Conservation (phyloP, 1,140 invertebrate genomes). For the Drosophila littoralis region DNA sequence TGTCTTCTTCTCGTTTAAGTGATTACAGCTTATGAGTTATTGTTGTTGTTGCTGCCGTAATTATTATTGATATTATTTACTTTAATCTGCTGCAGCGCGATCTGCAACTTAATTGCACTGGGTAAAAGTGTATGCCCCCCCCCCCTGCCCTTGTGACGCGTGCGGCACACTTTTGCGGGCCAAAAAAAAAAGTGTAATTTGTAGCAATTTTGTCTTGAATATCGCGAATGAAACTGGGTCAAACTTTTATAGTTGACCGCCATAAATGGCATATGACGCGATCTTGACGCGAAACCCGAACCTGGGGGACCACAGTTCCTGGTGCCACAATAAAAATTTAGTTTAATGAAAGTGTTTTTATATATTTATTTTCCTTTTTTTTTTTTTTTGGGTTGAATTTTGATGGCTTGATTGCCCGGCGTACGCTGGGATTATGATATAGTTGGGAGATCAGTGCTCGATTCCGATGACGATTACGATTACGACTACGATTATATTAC, state of each 20-base stretch:
- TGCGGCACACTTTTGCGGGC: conserved; percentile 80
- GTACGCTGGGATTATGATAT: conserved; percentile 63
- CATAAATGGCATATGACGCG: conserved; percentile 70
- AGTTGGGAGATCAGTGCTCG: conserved; percentile 28
- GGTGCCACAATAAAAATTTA: conserved; percentile 80
- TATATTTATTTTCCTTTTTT: conserved; percentile 10
- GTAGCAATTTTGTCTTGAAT: conserved; percentile 71
- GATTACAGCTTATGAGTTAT: conserved; percentile 80
- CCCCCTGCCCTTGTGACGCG: conserved; percentile 56
- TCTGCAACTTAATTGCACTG: conserved; percentile 72
- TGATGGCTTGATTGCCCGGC: conserved; percentile 75
- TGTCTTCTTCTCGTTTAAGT: conserved; percentile 48
- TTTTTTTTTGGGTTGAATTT: conserved; percentile 41
- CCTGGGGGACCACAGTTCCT: not conserved
- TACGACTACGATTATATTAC: conserved; percentile 38
- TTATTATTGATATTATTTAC: conserved; percentile 78
- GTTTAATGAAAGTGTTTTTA: conserved; percentile 80
- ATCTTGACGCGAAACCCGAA: conserved; percentile 8
- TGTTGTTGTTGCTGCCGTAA: conserved; percentile 38
- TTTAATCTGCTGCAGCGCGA: conserved; percentile 74
- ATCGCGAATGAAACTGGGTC: conserved; percentile 66
- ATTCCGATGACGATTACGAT: conserved; percentile 29
- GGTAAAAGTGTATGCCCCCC: conserved; percentile 53
- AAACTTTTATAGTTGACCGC: conserved; percentile 73
- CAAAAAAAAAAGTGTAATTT: conserved; percentile 78